Evolutionary conservation across 2,113 vertebrate genomes (phyloP).

Genomic region (Nanorana parkeri): DNA sequence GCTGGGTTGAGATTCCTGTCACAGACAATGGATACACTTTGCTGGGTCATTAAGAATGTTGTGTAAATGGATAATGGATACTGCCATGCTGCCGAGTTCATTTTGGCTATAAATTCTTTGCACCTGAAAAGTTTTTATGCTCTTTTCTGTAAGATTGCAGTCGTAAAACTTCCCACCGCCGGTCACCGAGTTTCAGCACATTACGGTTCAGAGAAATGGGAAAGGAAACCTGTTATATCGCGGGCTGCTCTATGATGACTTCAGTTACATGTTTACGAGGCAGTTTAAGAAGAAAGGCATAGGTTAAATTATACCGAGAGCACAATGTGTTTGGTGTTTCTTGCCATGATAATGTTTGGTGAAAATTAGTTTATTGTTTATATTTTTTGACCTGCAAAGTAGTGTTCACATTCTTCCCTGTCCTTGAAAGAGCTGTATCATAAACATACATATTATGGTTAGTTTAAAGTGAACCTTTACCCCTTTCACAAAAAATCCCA

Average conservation of each 20-base stretch:
- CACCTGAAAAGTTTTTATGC: constrained; percentile 61
- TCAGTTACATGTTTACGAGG: constrained; percentile 40
- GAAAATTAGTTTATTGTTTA: background rate
- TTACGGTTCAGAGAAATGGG: constrained; percentile 34
- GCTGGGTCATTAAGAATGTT: constrained; percentile 64
- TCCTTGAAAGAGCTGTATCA: too few relatives aligned
- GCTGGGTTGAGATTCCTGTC: constrained; percentile 67
- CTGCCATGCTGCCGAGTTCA: constrained; percentile 62
- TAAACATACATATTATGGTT: too few relatives aligned
- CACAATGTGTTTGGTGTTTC: constrained; percentile 23
- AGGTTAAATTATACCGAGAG: constrained; percentile 5
- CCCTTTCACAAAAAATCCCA: too few relatives aligned
- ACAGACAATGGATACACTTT: constrained; percentile 71
- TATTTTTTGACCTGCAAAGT: too few relatives aligned
- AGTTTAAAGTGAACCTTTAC: too few relatives aligned
- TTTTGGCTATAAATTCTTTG: constrained; percentile 66
- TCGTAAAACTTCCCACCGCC: constrained; percentile 41
- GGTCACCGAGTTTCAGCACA: constrained; percentile 44
- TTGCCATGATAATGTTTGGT: constrained; percentile 2
- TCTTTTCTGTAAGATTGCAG: constrained; percentile 40
- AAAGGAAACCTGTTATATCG: constrained; percentile 27
- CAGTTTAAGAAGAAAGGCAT: constrained; percentile 11
- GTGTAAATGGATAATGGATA: constrained; percentile 66
- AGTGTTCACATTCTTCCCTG: too few relatives aligned
- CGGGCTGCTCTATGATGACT: constrained; percentile 27